Conservation (phyloP, 2,797 vertebrate genomes). For the Cygnus olor region DNA sequence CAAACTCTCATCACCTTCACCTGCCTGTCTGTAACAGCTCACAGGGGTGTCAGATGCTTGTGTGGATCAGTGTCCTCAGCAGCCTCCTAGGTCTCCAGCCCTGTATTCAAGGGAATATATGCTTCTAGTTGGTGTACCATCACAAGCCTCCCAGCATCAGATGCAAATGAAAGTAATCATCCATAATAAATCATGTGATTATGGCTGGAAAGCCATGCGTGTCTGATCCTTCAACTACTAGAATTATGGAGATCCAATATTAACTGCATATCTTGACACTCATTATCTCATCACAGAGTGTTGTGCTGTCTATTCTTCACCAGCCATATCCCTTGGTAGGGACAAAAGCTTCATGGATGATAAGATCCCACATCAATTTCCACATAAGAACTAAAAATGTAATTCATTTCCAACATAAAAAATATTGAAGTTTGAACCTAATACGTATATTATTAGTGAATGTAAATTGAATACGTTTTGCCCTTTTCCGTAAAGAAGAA, state of each 20-base stretch:
- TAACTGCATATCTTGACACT: constrained; percentile 3
- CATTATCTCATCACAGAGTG: neutral
- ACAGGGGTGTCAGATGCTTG: neutral
- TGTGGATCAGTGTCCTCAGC: neutral
- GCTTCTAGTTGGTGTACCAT: neutral
- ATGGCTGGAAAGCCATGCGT: neutral
- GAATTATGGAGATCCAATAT: constrained; percentile 7
- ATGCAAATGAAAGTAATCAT: constrained; percentile 23
- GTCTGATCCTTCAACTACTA: neutral
- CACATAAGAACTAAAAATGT: neutral
- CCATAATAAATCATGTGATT: constrained; percentile 17
- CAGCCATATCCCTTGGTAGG: neutral
- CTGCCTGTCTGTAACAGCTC: neutral
- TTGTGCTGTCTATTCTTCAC: neutral
- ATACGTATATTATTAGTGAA: constrained; percentile 23
- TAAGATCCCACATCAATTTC: neutral
- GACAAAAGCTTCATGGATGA: neutral
- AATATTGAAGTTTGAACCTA: neutral
- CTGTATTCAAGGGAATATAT: neutral
- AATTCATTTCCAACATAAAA: neutral
- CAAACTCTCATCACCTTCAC: neutral
- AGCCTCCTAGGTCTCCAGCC: neutral
- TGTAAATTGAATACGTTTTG: constrained; percentile 62
- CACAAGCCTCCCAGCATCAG: neutral
- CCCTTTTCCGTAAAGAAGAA: constrained; percentile 59